phyloP scores from a whole-genome alignment of 2,797 vertebrate genomes.

The Acipenser oxyrinchus region DNA sequence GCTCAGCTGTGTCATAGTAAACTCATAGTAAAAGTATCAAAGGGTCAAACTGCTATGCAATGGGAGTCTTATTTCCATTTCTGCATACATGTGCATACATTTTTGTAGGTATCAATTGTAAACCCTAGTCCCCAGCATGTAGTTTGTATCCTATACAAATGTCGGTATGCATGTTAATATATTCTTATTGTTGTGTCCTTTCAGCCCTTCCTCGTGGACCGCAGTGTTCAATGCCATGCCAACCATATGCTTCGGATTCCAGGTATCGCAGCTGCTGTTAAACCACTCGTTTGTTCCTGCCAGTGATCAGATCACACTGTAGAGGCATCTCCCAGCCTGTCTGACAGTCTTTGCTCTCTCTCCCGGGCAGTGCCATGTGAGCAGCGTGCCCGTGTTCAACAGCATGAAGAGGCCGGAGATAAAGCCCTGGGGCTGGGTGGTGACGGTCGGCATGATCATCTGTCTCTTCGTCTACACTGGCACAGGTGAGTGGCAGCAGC shows the following conservation, averaged over 20 bases:
- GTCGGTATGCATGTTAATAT: no score
- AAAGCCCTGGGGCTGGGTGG: constrained; percentile 81
- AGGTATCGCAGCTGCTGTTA: constrained; percentile 56
- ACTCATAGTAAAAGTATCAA: no score
- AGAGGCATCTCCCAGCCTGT: not conserved
- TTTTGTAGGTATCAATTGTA: no score
- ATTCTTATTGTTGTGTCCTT: constrained; percentile 20
- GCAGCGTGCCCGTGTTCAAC: constrained; percentile 91
- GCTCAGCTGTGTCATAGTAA: no score
- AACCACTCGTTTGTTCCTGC: no score
- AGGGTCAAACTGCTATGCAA: no score
- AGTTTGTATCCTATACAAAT: no score
- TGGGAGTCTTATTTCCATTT: no score
- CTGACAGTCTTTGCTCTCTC: constrained; percentile 16
- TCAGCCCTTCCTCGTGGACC: constrained; percentile 83
- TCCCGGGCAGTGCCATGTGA: constrained; percentile 80
- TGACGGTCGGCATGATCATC: constrained; percentile 82
- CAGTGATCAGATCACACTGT: no score
- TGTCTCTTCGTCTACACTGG: constrained; percentile 92
- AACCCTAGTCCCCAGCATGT: no score
- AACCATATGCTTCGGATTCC: constrained; percentile 97
- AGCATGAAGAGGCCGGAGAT: constrained; percentile 81
- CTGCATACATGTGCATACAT: no score
- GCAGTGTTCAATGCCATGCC: constrained; percentile 93
- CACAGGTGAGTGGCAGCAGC: constrained; percentile 63